Conservation (phyloP, 2,113 vertebrate species). For the Lophotis ruficrista region DNA sequence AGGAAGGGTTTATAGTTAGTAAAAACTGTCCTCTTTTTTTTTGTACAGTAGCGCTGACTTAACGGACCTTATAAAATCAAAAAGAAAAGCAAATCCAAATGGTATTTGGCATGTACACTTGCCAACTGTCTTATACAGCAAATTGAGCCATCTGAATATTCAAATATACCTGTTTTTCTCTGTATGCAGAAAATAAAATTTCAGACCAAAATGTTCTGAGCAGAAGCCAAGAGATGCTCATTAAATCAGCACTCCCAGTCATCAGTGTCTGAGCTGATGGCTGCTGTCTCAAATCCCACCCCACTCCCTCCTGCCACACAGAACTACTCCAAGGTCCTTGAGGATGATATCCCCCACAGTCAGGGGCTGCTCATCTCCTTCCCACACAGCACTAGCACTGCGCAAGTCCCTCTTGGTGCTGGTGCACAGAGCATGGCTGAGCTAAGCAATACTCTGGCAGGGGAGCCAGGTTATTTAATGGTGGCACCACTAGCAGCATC, state of each 20-base stretch:
- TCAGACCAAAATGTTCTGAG: background rate
- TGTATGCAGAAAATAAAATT: slow-evolving; percentile 22
- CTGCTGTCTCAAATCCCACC: background rate
- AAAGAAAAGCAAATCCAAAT: slow-evolving; percentile 29
- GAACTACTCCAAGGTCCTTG: background rate
- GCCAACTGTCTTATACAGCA: slow-evolving; percentile 35
- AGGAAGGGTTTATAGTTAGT: background rate
- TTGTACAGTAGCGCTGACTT: slow-evolving; percentile 14
- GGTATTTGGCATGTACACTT: slow-evolving; percentile 36
- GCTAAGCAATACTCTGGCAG: background rate
- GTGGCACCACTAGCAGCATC: background rate
- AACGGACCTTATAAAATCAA: slow-evolving; percentile 22
- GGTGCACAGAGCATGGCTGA: background rate
- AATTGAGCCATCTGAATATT: slow-evolving; percentile 29
- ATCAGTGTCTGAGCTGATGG: background rate
- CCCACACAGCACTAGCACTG: background rate
- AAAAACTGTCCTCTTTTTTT: slow-evolving; percentile 45
- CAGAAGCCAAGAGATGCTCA: background rate
- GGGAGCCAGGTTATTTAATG: background rate
- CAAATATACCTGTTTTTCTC: background rate
- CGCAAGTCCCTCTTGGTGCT: background rate
- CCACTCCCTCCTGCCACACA: background rate
- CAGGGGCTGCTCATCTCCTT: background rate
- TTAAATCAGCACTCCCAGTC: background rate
- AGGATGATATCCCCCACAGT: fast-evolving